These are phyloP conservation scores for Orthosia gothica DNA, from an alignment of 2,888 invertebrate species.

Conservation along the genomic window DNA sequence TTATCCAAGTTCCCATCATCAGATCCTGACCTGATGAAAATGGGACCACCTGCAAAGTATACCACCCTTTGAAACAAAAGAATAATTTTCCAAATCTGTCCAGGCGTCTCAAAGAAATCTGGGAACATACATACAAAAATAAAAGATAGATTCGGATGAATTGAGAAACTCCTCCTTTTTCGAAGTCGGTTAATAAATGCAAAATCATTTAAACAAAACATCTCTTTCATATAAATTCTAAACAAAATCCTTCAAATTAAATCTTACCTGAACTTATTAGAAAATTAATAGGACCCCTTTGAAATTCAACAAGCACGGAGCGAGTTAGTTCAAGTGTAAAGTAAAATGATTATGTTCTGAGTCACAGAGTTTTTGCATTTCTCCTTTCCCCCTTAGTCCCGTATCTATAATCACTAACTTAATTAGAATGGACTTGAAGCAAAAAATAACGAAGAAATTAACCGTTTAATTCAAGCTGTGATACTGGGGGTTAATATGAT, in stretches of 20 bases:
- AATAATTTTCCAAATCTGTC: too few species aligned
- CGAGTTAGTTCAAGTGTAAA: constrained; percentile 78
- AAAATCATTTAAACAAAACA: not conserved
- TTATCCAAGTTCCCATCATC: too few species aligned
- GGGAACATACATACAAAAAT: too few species aligned
- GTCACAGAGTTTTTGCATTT: constrained; percentile 75
- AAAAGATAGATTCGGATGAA: too few species aligned
- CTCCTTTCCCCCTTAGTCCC: constrained; percentile 52
- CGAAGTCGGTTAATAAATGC: too few species aligned
- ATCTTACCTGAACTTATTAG: constrained; percentile 67
- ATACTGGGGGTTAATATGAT: constrained; percentile 79
- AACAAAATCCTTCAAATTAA: constrained; percentile 37
- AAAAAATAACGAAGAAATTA: constrained; percentile 87
- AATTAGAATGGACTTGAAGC: constrained; percentile 81
- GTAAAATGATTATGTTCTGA: constrained; percentile 82
- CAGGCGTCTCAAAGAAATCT: too few species aligned
- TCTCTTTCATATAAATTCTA: constrained; percentile 8
- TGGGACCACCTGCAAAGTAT: too few species aligned
- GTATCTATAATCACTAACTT: constrained; percentile 82
- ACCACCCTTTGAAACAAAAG: too few species aligned
- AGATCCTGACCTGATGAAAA: too few species aligned
- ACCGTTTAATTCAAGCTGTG: constrained; percentile 81
- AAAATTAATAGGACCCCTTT: constrained; percentile 68
- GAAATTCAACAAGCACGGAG: constrained; percentile 73
- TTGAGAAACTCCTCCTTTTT: too few species aligned